Evolutionary conservation across 2,888 invertebrate species (phyloP), one percentile per base, ranked within the genome.

Genomic region (Slavum lentiscoides): DNA sequence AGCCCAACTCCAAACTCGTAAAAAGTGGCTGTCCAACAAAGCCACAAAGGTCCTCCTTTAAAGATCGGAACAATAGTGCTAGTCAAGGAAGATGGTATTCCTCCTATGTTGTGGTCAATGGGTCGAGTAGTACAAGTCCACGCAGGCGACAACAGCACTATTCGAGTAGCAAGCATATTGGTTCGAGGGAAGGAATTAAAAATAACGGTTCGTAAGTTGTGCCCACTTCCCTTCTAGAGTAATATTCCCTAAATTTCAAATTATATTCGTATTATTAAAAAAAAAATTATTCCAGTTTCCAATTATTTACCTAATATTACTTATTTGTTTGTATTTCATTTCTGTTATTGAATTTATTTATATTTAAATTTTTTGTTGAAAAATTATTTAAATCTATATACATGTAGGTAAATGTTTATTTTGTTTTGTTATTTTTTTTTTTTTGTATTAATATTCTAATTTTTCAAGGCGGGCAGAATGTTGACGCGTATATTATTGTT

Each of bases 1-100:
- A 30, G 30, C 82, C 4, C 77, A 73, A 2, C 82, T 85, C 0
- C 83, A 82, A 21, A 62, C 81, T n/a, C 59, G 84, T 13, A 13
- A 9, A 13, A 82, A 83, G 49, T 82, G 83, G 82, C 8, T 37
- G 2, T 6, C 19, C 0, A 64, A 21, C 8, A 75, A 69, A 43
- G 39, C 0, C 58, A 21, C 8, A 75, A 69, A 43, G 39, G 53
- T 1, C 58, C n/a, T 6, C 7, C 7, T 4, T 39, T 70, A 59
- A 70, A 15, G 1, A 21, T 59, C 1, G 58, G 58, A 19, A 58
- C 58, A 0, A 1, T 43, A 13, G 67, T 67, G 13, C 15, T 67
- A 21, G 21, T 67, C 5, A 67, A 43, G 7, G 67, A 67, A 21
- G 21, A 43, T 21, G 15, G 37, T 0, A 30, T 4, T 0, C 43